Base-by-base conservation (phyloP, 1,140 invertebrate genomes). In the Aphelenchoides besseyi region DNA sequence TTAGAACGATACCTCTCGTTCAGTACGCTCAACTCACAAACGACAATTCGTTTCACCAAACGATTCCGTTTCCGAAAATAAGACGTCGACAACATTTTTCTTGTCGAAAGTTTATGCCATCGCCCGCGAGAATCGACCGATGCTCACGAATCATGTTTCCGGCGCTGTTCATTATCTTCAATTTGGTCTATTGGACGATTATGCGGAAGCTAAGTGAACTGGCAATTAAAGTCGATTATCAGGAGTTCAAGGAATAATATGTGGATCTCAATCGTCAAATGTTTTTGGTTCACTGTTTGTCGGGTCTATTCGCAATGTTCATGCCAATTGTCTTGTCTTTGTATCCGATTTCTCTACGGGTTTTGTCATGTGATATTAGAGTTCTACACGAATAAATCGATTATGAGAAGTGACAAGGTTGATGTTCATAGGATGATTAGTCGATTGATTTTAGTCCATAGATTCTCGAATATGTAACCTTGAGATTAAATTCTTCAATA, bases 111-210 rank as follows among this genome's bases (percentile, higher is more conserved):
- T 59, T 59, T 8, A 59, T 59, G 53, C 54, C 67, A n/a, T 62
- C n/a, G 52, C 35, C 36, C 28, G 41, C 37, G 26, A 18, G 18
- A 26, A 41, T 26, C 67, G 67, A 23, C 67, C 67, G n/a, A 82
- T 95, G 94, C 83, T 95, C 94, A 3, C 88, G 95, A 73, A 89
- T 96, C 71, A 88, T 95, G 63, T 98, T 98, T 86, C 95, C 95
- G 0, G 89, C 94, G 28, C 91, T 93, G 70, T 98, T 97, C 85
- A 88, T 96, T 76, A 84, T 94, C 41, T 97, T 97, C 74, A 78
- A 78, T 63, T 41, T 80, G 32, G 48, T 48, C 41, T 75, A 61
- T 36, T 61, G 59, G 59, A 61, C 59, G 30, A 29, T 66, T 12
- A 66, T 66, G 63, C 30, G 48, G 63, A 66, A 66, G 3, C 36